Evolutionary conservation across 2,888 invertebrate species (phyloP).

Genomic region (Cephus pulcher): DNA sequence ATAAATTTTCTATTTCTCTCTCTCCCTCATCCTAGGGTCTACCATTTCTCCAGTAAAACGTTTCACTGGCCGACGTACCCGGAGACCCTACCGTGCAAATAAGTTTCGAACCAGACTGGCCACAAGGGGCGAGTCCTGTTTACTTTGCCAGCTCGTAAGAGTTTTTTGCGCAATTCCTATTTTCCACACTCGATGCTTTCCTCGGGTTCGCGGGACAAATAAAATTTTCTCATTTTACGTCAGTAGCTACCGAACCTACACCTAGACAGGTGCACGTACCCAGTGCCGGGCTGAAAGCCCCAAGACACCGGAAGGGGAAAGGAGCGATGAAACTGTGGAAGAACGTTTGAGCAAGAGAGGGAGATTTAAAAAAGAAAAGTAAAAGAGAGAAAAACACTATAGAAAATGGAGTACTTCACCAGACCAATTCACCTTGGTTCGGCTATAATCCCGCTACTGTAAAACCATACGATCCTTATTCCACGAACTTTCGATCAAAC

Average conservation of each 20-base stretch:
- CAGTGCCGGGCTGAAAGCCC: not conserved
- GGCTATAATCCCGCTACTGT: not conserved
- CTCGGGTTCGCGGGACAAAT: slow-evolving; percentile 47
- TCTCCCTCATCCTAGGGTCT: not conserved
- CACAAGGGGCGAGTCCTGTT: slow-evolving; percentile 46
- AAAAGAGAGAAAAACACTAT: not conserved
- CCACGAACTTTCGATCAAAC: not conserved
- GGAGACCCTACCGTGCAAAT: slow-evolving; percentile 35
- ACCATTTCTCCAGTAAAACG: slow-evolving; percentile 26
- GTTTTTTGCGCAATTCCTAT: slow-evolving; percentile 49
- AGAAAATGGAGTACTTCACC: not conserved
- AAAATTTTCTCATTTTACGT: slow-evolving; percentile 58
- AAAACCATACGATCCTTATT: not conserved
- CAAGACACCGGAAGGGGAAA: not conserved
- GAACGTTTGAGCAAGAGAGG: not conserved
- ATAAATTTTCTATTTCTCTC: not conserved
- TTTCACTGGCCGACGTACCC: slow-evolving; percentile 34
- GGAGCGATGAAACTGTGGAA: not conserved
- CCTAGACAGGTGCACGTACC: not conserved
- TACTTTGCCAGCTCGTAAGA: slow-evolving; percentile 29
- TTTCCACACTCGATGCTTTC: slow-evolving; percentile 48
- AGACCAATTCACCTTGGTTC: not conserved
- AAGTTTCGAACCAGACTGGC: slow-evolving; percentile 48
- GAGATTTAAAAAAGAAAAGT: slow-evolving; percentile 2
- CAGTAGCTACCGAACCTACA: not conserved